These are phyloP conservation scores for Tachina lurida DNA, from an alignment of 2,888 invertebrate species.

Conservation along the genomic window DNA sequence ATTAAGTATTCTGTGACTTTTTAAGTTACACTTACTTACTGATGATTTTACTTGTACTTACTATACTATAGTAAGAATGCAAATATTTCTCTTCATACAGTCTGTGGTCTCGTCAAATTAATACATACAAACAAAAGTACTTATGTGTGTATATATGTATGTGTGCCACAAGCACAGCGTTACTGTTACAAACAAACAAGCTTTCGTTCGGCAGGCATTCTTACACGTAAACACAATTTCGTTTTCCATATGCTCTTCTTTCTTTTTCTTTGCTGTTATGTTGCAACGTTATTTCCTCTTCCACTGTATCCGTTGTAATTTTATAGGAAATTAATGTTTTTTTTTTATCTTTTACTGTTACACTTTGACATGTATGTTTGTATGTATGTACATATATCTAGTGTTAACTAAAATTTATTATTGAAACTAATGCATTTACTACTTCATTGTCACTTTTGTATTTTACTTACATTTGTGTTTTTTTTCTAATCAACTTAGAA, in stretches of 20 bases:
- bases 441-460: neutral
- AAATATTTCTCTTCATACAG: conserved; percentile 2
- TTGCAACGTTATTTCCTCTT: conserved; percentile 29
- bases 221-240: conserved; percentile 39
- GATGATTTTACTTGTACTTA: neutral
- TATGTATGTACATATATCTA: neutral
- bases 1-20: neutral
- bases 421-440: conserved; percentile 48
- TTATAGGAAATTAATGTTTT: conserved; percentile 24
- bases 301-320: conserved; percentile 3
- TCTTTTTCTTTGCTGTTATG: neutral
- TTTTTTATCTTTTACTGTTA: conserved; percentile 17
- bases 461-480: neutral
- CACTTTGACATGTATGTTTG: neutral
- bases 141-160: too few relatives aligned
- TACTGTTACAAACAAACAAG: conserved; percentile 39
- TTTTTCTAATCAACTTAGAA: neutral
- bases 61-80: conserved; percentile 3
- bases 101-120: neutral
- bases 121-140: too few relatives aligned
- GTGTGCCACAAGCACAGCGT: conserved; percentile 7
- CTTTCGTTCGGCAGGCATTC: conserved; percentile 59
- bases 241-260: conserved; percentile 16
- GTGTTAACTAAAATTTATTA: conserved; percentile 57
- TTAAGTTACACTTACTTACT: too few relatives aligned